Conservation (phyloP, 2,888 invertebrate genomes). For the Allophyes oxyacanthae region DNA sequence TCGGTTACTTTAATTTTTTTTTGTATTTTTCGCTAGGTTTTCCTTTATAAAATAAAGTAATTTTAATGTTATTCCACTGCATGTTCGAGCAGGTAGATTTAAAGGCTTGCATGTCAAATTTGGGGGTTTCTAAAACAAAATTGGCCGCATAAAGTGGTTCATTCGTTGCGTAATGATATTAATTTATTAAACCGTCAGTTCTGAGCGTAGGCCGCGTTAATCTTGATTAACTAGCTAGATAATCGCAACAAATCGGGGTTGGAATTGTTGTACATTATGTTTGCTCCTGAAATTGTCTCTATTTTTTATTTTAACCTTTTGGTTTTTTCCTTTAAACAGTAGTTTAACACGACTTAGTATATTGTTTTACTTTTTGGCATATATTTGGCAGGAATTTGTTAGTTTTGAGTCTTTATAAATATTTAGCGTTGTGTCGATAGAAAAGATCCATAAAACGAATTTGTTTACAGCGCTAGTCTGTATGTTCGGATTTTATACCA, state of each 20-base stretch:
- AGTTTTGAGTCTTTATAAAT: no score
- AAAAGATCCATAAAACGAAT: no score
- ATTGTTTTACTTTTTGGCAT: neutral
- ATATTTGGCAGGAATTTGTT: neutral
- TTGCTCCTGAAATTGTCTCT: conserved; percentile 38
- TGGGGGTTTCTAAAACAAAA: conserved; percentile 36
- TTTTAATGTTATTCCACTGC: no score
- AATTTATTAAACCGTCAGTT: conserved; percentile 62
- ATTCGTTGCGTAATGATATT: conserved; percentile 58
- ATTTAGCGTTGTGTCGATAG: no score
- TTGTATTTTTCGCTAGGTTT: no score
- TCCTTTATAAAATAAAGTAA: no score
- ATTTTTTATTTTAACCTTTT: conserved; percentile 15
- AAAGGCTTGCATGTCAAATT: conserved; percentile 44
- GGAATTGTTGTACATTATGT: conserved; percentile 62
- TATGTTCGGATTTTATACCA: no score
- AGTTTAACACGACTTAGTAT: neutral
- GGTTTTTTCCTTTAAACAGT: neutral
- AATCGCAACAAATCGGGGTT: conserved; percentile 75
- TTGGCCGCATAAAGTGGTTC: conserved; percentile 46
- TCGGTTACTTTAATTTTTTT: no score
- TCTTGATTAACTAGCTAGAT: conserved; percentile 80
- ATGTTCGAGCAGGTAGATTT: conserved; percentile 2
- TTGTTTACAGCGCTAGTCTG: no score
- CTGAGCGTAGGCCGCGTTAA: conserved; percentile 66